Percentiles rank a stretch among this genome's conserved stretches.
Conservation (phyloP, 2,888 invertebrate genomes). For the Cephalotes varians region DNA sequence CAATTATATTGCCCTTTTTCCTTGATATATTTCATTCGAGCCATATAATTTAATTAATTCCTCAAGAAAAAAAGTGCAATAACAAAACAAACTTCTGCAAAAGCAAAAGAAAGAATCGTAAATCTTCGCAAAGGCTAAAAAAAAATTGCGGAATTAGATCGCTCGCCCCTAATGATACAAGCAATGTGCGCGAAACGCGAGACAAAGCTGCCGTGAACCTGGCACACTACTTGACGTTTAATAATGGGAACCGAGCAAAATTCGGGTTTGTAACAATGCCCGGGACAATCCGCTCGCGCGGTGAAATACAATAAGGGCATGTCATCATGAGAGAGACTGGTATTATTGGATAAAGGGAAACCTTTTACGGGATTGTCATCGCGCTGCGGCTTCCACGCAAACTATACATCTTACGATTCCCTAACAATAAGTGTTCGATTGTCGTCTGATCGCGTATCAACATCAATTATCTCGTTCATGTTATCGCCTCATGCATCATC, state of each 20-base stretch:
- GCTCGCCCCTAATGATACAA: neutral
- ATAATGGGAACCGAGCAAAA: constrained; percentile 11
- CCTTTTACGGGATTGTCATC: constrained; percentile 74
- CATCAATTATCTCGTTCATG: constrained; percentile 30
- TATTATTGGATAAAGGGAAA: constrained; percentile 76
- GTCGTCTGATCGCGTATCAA: constrained; percentile 32
- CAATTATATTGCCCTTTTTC: neutral
- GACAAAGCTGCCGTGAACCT: constrained; percentile 5
- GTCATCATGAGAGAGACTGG: constrained; percentile 37
- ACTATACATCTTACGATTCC: neutral
- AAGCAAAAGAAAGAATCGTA: neutral
- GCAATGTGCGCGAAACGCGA: constrained; percentile 14
- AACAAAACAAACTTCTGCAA: neutral
- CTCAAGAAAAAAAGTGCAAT: neutral
- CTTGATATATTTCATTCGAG: neutral
- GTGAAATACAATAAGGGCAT: constrained; percentile 65
- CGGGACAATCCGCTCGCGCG: constrained; percentile 57
- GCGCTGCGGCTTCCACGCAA: constrained; percentile 60
- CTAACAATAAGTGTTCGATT: constrained; percentile 19
- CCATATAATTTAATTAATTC: neutral
- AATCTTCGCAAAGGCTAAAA: neutral
- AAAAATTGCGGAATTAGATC: constrained; percentile 23
- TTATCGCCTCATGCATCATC: neutral
- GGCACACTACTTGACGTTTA: constrained; percentile 37
- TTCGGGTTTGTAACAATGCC: constrained; percentile 48